A percentile compares a stretch with the other conserved stretches of the same genome.
These are phyloP conservation scores for Drosophila micromelanica DNA, from an alignment of 1,140 invertebrate species.

Conservation along the genomic window DNA sequence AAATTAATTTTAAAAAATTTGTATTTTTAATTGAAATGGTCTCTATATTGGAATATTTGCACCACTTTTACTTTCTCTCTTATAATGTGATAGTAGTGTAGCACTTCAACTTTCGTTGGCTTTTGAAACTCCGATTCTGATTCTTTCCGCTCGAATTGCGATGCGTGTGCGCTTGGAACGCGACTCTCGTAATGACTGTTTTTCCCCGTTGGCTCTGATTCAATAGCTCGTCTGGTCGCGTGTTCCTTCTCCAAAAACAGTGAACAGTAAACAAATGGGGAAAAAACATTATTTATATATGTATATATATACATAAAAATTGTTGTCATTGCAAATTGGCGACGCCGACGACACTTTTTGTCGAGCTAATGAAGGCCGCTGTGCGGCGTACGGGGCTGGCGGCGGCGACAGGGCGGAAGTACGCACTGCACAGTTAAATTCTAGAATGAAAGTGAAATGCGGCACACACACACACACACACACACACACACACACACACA, in stretches of 20 bases:
- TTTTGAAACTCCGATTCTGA: not conserved
- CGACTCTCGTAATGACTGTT: slow-evolving; percentile 73
- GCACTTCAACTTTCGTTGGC: slow-evolving; percentile 14
- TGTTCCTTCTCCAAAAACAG: slow-evolving; percentile 73
- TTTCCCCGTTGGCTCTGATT: slow-evolving; percentile 57
- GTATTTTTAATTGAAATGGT: too few species aligned
- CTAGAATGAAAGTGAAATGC: slow-evolving; percentile 73
- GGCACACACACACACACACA: slow-evolving; percentile 24
- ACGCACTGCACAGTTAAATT: slow-evolving; percentile 70
- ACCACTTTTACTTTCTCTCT: not conserved
- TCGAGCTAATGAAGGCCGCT: slow-evolving; percentile 73
- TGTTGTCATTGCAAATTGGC: slow-evolving; percentile 76
- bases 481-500: slow-evolving; percentile 11
- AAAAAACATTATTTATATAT: slow-evolving; percentile 9
- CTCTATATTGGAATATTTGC: too few species aligned
- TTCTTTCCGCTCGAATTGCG: slow-evolving; percentile 43
- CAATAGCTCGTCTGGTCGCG: slow-evolving; percentile 53
- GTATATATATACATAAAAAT: slow-evolving; percentile 9
- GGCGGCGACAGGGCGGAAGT: slow-evolving; percentile 65
- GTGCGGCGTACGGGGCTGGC: slow-evolving; percentile 5
- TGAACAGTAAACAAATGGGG: slow-evolving; percentile 51
- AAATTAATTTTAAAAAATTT: not conserved
- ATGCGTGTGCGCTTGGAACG: slow-evolving; percentile 64
- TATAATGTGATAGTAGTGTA: slow-evolving; percentile 1
- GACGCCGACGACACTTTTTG: slow-evolving; percentile 59